A percentile compares a stretch with the other conserved stretches of the same genome.
These are phyloP conservation scores for Lepus americanus DNA, from an alignment of 2,113 vertebrate species.

Conservation along the genomic window DNA sequence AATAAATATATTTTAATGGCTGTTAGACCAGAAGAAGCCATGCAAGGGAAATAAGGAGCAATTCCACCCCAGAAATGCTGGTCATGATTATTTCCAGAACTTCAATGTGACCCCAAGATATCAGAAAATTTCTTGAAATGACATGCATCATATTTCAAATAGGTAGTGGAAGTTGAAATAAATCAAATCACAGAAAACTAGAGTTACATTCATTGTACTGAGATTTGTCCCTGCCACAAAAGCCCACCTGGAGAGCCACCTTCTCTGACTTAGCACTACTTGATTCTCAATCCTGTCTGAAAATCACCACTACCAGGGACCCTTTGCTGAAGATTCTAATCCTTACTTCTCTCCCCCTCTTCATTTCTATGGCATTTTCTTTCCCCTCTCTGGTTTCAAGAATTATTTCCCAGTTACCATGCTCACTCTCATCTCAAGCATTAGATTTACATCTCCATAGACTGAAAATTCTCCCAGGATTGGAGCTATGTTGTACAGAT, in stretches of 20 bases:
- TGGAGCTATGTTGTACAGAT: neutral
- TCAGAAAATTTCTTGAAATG: neutral
- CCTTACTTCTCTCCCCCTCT: neutral
- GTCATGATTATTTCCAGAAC: neutral
- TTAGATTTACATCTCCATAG: neutral
- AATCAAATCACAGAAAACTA: neutral
- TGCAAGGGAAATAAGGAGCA: neutral
- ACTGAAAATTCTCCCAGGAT: neutral
- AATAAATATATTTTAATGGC: neutral
- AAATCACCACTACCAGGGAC: neutral
- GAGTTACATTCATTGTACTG: neutral
- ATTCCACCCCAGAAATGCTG: neutral
- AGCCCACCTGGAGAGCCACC: neutral
- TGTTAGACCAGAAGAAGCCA: neutral
- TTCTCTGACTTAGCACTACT: neutral
- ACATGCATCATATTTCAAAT: accelerated
- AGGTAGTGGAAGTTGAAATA: neutral
- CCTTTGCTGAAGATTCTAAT: neutral
- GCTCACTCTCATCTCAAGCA: neutral
- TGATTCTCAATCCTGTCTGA: neutral
- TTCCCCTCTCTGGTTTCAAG: neutral
- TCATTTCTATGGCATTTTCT: neutral
- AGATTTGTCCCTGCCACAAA: accelerated
- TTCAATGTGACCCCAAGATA: neutral
- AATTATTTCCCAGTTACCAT: neutral